These are phyloP conservation scores for Pionites leucogaster DNA, from an alignment of 2,113 vertebrate species.

Conservation along the genomic window DNA sequence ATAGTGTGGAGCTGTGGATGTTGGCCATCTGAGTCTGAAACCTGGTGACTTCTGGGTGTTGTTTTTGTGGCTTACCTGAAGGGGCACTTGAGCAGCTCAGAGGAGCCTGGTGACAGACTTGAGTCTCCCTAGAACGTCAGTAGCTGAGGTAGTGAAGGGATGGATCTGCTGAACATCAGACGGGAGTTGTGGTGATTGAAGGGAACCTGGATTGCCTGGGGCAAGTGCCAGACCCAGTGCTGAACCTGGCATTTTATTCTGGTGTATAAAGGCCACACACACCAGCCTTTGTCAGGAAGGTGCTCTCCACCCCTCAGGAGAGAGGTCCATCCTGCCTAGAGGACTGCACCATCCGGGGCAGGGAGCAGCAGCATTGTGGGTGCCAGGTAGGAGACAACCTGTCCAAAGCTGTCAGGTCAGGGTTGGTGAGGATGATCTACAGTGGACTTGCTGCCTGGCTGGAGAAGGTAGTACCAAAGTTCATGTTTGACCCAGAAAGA, in stretches of 20 bases:
- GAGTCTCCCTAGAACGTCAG: neutral
- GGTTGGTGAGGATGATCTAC: neutral
- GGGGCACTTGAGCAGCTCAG: accelerated
- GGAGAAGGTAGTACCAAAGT: neutral
- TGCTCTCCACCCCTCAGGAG: neutral
- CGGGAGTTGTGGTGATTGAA: accelerated
- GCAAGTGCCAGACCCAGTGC: neutral
- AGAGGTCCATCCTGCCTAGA: neutral
- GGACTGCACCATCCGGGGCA: accelerated
- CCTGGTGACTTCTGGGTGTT: neutral
- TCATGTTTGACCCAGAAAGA: neutral
- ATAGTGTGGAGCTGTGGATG: neutral
- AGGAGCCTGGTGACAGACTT: neutral
- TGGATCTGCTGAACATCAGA: neutral
- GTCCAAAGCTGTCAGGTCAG: neutral
- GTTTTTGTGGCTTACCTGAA: neutral
- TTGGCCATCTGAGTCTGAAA: neutral
- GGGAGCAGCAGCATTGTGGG: neutral
- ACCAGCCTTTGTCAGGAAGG: neutral
- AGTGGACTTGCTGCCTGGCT: neutral
- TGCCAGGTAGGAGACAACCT: neutral
- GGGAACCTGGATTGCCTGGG: neutral
- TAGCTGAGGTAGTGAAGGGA: neutral
- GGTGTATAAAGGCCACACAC: accelerated
- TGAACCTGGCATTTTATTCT: neutral